A percentile compares a stretch with the other conserved stretches of the same genome.
Evolutionary conservation across 2,888 invertebrate species (phyloP).

Genomic region (Plutella xylostella): DNA sequence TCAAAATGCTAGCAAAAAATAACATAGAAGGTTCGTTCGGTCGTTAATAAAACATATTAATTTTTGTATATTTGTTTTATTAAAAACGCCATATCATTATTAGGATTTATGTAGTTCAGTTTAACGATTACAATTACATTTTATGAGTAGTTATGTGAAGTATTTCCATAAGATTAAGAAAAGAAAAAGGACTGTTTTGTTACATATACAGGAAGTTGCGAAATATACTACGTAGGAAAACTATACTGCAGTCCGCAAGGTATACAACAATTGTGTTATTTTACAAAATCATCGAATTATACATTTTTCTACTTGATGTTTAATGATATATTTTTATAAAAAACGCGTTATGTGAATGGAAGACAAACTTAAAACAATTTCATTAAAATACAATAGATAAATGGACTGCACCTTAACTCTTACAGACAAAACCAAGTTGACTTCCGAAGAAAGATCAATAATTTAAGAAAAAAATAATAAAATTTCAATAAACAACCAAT

Average conservation of each 20-base stretch:
- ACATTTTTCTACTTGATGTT: too few relatives aligned
- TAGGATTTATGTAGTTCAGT: conserved; percentile 70
- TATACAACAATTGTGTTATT: conserved; percentile 25
- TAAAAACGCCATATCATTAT: conserved; percentile 71
- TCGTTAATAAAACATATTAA: conserved; percentile 53
- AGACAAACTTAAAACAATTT: conserved; percentile 41
- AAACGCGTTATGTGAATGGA: conserved; percentile 32
- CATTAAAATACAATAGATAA: conserved; percentile 26
- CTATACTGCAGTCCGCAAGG: conserved; percentile 16
- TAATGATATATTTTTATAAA: too few relatives aligned
- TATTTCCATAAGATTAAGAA: conserved; percentile 56
- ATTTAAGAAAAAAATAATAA: conserved; percentile 59
- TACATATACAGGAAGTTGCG: conserved; percentile 21
- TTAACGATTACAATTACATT: conserved; percentile 66
- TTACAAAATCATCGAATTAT: too few relatives aligned
- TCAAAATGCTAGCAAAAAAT: conserved; percentile 3
- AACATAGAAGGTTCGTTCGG: conserved; percentile 1
- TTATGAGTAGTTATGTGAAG: conserved; percentile 66
- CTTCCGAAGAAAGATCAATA: conserved; percentile 39
- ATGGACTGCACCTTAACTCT: conserved; percentile 44
- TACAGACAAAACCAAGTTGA: conserved; percentile 44
- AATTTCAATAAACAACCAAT: conserved; percentile 69
- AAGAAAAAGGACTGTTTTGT: conserved; percentile 49
- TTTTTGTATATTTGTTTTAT: conserved; percentile 67
- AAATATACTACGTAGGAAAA: background rate